Evolutionary conservation across 2,888 invertebrate genomes (phyloP).

Genomic region (Clunio marinus): DNA sequence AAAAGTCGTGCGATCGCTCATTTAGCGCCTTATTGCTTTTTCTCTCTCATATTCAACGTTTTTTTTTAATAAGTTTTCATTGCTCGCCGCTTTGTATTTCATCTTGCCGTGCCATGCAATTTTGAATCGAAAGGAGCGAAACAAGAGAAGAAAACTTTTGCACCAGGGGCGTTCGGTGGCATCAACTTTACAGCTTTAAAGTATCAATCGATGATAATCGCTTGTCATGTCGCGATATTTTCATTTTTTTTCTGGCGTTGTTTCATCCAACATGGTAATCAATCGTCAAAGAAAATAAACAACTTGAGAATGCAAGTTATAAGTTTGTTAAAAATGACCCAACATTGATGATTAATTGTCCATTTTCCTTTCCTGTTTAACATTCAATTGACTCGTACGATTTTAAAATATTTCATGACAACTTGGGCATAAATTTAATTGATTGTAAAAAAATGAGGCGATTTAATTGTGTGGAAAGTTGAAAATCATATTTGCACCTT

Average conservation of each 20-base stretch:
- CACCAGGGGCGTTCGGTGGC: constrained; percentile 5
- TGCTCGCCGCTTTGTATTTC: not conserved
- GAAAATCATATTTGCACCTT: not conserved
- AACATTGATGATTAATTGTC: too few relatives aligned
- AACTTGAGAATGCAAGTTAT: too few relatives aligned
- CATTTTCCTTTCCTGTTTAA: too few relatives aligned
- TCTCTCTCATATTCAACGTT: not conserved
- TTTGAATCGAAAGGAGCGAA: not conserved
- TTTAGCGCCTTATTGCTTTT: constrained; percentile 23
- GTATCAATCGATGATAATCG: constrained; percentile 29
- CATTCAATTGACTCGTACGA: too few relatives aligned
- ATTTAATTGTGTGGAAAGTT: too few relatives aligned
- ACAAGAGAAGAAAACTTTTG: not conserved
- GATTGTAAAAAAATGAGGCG: too few relatives aligned
- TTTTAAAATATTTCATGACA: too few relatives aligned
- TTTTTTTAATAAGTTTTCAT: constrained; percentile 28
- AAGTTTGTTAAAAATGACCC: too few relatives aligned
- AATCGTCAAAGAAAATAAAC: too few relatives aligned
- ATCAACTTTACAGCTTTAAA: constrained; percentile 11
- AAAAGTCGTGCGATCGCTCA: constrained; percentile 31
- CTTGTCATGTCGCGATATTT: not conserved
- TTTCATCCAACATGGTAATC: too few relatives aligned
- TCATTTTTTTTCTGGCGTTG: too few relatives aligned
- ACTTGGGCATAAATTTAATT: too few relatives aligned
- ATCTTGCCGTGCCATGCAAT: not conserved